Percentiles rank a stretch among this genome's conserved stretches.
Evolutionary conservation across 2,888 invertebrate species (phyloP).

Genomic region (Polymixis lichenea): DNA sequence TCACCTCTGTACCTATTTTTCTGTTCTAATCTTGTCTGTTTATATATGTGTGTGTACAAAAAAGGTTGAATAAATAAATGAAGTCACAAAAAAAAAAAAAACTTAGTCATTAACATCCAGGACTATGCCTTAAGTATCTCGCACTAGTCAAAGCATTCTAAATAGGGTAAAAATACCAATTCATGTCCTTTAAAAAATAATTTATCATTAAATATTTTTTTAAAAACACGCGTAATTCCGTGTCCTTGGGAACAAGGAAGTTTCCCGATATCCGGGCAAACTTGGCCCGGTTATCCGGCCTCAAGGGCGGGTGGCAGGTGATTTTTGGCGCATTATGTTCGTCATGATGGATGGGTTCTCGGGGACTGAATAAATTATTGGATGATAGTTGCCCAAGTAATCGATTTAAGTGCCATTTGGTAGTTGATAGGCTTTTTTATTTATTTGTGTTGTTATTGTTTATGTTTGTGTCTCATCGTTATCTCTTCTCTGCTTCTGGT

Average conservation of each 20-base stretch:
- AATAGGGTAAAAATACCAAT: not conserved
- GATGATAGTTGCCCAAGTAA: constrained; percentile 9
- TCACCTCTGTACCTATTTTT: too few relatives aligned
- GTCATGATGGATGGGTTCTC: constrained; percentile 43
- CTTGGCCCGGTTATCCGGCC: constrained; percentile 65
- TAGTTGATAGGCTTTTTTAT: not conserved
- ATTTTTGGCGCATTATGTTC: constrained; percentile 39
- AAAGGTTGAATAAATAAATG: too few relatives aligned
- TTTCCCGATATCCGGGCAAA: constrained; percentile 57
- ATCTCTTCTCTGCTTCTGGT: too few relatives aligned
- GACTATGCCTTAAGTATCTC: not conserved
- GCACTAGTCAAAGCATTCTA: not conserved
- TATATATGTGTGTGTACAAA: too few relatives aligned
- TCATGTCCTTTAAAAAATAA: not conserved
- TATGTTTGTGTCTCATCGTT: not conserved
- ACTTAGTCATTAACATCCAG: not conserved
- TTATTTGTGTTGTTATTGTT: not conserved
- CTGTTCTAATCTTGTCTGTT: too few relatives aligned
- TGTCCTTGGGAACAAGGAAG: constrained; percentile 59
- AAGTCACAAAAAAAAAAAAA: not conserved
- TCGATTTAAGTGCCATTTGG: constrained; percentile 9
- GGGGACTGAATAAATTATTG: constrained; percentile 50
- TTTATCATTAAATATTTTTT: constrained; percentile 9
- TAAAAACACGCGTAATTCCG: not conserved
- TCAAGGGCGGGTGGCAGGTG: constrained; percentile 58